These are phyloP conservation scores for Lacanobia oleracea DNA, from an alignment of 2,888 invertebrate species.

Conservation along the genomic window DNA sequence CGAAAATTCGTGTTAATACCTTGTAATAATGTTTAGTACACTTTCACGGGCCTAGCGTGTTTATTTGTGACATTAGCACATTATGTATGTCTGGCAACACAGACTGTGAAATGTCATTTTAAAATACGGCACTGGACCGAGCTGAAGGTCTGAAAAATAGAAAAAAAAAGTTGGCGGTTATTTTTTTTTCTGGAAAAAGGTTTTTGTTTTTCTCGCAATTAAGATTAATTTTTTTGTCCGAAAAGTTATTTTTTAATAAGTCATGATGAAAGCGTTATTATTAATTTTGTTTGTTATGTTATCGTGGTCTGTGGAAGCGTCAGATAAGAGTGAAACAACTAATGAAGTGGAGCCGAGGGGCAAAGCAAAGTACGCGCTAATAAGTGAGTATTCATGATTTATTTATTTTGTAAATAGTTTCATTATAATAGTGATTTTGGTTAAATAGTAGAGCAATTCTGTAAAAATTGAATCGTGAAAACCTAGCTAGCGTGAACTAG, in stretches of 20 bases:
- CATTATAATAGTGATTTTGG: too few relatives aligned
- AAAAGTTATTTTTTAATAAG: neutral
- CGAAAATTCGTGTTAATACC: constrained; percentile 64
- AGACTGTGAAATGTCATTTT: constrained; percentile 53
- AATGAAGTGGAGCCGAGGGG: constrained; percentile 78
- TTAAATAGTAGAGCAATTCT: too few relatives aligned
- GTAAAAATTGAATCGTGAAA: too few relatives aligned
- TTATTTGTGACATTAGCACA: constrained; percentile 69
- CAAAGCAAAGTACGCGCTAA: constrained; percentile 82
- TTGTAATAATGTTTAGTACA: constrained; percentile 64
- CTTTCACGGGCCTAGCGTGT: constrained; percentile 69
- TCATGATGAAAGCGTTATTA: constrained; percentile 56
- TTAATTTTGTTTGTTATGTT: constrained; percentile 52
- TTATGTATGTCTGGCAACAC: constrained; percentile 31
- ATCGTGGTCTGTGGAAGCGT: constrained; percentile 55
- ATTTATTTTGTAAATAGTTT: too few relatives aligned
- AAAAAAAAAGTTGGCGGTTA: neutral
- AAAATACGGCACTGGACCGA: constrained; percentile 52
- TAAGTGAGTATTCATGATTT: constrained; percentile 78
- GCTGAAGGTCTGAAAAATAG: constrained; percentile 46
- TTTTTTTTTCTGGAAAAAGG: neutral
- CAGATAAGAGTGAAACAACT: constrained; percentile 51
- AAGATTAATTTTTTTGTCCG: neutral
- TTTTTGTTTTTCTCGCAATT: neutral
- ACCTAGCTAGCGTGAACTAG: too few relatives aligned